A percentile compares a stretch with the other conserved stretches of the same genome.
These are phyloP conservation scores for Sebastes cheni DNA, from an alignment of 2,797 vertebrate genomes.

Conservation along the genomic window DNA sequence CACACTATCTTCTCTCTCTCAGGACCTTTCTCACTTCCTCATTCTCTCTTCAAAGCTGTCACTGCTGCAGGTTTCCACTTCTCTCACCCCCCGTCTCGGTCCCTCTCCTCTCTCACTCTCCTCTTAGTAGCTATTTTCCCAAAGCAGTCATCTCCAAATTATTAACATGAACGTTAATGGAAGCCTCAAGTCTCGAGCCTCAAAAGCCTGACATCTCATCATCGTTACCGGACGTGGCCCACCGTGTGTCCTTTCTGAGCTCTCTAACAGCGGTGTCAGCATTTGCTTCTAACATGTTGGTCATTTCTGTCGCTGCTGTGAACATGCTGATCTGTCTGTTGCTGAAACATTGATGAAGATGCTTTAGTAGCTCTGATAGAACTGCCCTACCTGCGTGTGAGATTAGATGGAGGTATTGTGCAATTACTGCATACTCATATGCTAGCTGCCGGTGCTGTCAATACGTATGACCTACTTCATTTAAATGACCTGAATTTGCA, in stretches of 20 bases:
- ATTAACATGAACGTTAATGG: slow-evolving; percentile 52
- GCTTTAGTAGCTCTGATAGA: neutral
- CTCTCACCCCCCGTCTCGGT: neutral
- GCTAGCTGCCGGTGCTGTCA: neutral
- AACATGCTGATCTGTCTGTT: slow-evolving; percentile 35
- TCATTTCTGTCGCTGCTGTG: neutral
- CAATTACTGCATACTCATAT: neutral
- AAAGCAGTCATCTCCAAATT: slow-evolving; percentile 52
- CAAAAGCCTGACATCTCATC: slow-evolving; percentile 24
- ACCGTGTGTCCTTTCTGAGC: neutral
- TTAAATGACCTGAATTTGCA: neutral
- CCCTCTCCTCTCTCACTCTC: neutral
- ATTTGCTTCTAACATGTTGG: neutral
- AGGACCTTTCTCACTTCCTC: neutral
- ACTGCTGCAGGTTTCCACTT: neutral
- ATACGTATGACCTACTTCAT: neutral
- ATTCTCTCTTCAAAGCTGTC: neutral
- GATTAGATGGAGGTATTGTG: neutral
- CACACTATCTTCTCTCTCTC: neutral
- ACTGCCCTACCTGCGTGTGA: neutral
- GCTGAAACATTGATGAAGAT: slow-evolving; percentile 38
- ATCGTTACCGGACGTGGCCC: neutral
- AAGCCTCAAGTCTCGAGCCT: neutral
- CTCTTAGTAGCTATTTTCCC: slow-evolving; percentile 11
- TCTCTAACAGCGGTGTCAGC: slow-evolving; percentile 1